Percentiles rank a stretch among this genome's conserved stretches.
Conservation (phyloP, 2,888 invertebrate species). For the Glaucopsyche alexis region DNA sequence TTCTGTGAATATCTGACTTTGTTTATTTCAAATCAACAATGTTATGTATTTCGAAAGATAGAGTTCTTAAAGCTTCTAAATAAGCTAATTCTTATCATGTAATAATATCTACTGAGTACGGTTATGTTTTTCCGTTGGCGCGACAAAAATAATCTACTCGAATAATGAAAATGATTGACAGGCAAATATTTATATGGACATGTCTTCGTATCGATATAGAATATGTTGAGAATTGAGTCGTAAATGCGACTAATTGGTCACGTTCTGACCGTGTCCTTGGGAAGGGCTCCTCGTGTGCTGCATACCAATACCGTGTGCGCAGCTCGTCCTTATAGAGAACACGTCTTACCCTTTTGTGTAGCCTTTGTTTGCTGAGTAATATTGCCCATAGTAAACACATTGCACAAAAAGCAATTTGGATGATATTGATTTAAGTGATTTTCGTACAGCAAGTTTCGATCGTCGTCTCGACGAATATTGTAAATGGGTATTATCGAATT, state of each 20-base stretch:
- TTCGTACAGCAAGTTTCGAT: not conserved
- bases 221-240: conserved; percentile 9
- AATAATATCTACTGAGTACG: too few species aligned
- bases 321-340: conserved; percentile 27
- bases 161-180: not conserved
- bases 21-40: too few species aligned
- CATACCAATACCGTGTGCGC: conserved; percentile 35
- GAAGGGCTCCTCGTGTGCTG: conserved; percentile 37
- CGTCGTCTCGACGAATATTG: not conserved
- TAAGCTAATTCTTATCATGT: too few species aligned
- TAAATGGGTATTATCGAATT: not conserved
- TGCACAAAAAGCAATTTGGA: not conserved
- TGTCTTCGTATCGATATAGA: not conserved
- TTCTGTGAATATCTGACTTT: too few species aligned
- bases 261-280: conserved; percentile 37
- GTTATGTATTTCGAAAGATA: too few species aligned
- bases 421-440: not conserved
- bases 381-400: not conserved
- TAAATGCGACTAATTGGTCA: conserved; percentile 36
- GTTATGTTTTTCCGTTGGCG: too few species aligned
- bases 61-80: too few species aligned
- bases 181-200: not conserved
- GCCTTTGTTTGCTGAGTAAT: conserved; percentile 30
- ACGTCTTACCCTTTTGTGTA: conserved; percentile 4
- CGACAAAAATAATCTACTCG: too few species aligned